Evolutionary conservation across 2,113 vertebrate genomes (phyloP), one percentile per base, ranked within the genome.

Genomic region (Catagonus wagneri): DNA sequence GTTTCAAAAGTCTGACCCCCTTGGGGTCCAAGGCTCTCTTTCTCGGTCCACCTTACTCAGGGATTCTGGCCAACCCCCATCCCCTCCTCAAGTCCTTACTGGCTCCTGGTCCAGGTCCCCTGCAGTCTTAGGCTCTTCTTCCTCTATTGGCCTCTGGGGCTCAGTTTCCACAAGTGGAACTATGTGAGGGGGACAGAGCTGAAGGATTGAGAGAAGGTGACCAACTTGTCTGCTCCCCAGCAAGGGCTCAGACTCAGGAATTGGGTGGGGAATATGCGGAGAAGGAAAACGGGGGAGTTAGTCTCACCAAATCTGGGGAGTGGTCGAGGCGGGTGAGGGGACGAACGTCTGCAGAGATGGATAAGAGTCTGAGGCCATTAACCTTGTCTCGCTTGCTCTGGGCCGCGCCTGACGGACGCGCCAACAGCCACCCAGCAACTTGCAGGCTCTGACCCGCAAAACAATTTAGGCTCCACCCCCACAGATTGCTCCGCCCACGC

Each of bases 251-350:
- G 90, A 86, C 93, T 54, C 32, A 12, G 76, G 44, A 61, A 34
- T 10, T 72, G 80, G 69, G 16, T 34, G 7, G 66, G 88, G 71
- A 10, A 36, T 66, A 36, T 36, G 61, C 0, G 2, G 58, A 79
- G 32, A 66, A 83, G 61, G 75, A 52, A 79, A 66, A 58, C 20
- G 74, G 72, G 78, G 93, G 72, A 56, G 65, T 83, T 65, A 84
- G 50, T 91, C 97, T 98, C 95, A 98, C 97, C 97, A 71, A 71
- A 81, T 72, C 52, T 44, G 89, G 95, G 93, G 36, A n/a, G 44
- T 54, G 95, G 94, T 90, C 13, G 29, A 61, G 58, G 86, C 56
- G 34, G 83, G 32, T 63, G 84, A 34, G 3, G 91, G 39, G 79
- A 19, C 7, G 83, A 75, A 63, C 58, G 71, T 86, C 97, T 97